Conservation (phyloP, 2,797 vertebrate species). For the Diplodus sargus region DNA sequence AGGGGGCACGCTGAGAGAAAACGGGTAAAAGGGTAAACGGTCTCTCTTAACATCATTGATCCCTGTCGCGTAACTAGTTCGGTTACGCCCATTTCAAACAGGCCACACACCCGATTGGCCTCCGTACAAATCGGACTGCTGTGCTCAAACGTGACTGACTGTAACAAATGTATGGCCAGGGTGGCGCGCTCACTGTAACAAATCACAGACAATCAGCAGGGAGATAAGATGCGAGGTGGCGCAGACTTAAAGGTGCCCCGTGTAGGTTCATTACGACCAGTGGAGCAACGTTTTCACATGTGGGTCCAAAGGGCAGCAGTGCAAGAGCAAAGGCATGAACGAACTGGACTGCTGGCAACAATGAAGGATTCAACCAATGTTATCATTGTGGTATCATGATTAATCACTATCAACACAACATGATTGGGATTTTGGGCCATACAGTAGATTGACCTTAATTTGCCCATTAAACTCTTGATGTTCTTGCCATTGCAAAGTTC, state of each 20-base stretch:
- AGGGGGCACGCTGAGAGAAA: not conserved
- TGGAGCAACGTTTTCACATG: not conserved
- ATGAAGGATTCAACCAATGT: too few relatives aligned
- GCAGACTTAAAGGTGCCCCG: not conserved
- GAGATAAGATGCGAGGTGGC: not conserved
- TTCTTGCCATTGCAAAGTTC: too few relatives aligned
- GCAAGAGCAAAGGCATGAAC: too few relatives aligned
- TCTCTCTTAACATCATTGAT: not conserved
- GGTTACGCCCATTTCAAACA: conserved; percentile 12
- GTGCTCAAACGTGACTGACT: conserved; percentile 9
- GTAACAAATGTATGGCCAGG: conserved; percentile 4
- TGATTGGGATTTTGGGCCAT: too few relatives aligned
- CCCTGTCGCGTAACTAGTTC: not conserved
- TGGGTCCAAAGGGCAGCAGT: not conserved
- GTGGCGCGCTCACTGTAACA: not conserved
- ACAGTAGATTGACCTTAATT: too few relatives aligned
- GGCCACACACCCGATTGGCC: conserved; percentile 29
- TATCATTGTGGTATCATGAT: too few relatives aligned
- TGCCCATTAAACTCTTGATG: too few relatives aligned
- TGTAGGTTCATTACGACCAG: not conserved
- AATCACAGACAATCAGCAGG: conserved; percentile 17
- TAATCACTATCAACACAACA: too few relatives aligned
- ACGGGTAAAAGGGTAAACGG: not conserved
- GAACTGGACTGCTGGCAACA: too few relatives aligned
- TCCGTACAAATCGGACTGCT: conserved; percentile 34